Base-by-base conservation (phyloP, 64 coral and sea anemone species). In the Actinia tenebrosa region DNA sequence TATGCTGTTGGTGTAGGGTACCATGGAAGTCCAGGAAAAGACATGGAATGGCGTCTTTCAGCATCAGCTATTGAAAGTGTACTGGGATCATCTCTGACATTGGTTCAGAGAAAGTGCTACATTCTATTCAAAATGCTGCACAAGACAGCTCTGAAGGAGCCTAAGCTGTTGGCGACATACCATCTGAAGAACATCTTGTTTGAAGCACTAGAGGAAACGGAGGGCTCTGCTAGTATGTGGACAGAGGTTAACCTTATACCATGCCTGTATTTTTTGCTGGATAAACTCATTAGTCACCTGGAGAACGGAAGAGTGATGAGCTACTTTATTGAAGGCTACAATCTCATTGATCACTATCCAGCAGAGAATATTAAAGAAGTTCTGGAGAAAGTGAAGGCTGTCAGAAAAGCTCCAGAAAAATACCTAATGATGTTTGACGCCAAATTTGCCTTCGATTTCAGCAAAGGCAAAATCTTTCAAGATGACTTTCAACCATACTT, bases 111-210 rank as follows among this genome's bases (percentile, higher is more conserved):
- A n/a, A 81, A 81, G 79, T 81, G 79, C 79, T 81, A 81, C 45
- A 81, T 81, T n/a, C 79, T 81, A 3, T 81, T 81, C 79, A 81
- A 81, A n/a, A 50, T 81, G 10, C 16, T 81, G 4, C 79, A 81
- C 45, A 81, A 81, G 79, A 53, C 50, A 81, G 79, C 79, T 4
- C 43, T 81, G 44, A 81, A 81, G 22, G 79, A 81, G 1, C 79
- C 79, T n/a, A 53, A 45, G 27, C 17, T 81, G 45, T 81, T 81
- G 22, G 79, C 79, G 53, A 81, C 79, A 23, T 81, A 81, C 79
- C 79, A 81, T 22, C 79, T 81, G 79, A 81, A 81, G 17, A 81
- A 81, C 79, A 81, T 81, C 79, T 81, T 81, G 79, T 81, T 81
- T 14, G 79, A 81, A 52, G n/a, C 79, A 7, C 17, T 81, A 8